Percentiles rank a stretch among this genome's conserved stretches.
Evolutionary conservation across 1,140 invertebrate species (phyloP).

Genomic region (Pseudomyrmex sp.): DNA sequence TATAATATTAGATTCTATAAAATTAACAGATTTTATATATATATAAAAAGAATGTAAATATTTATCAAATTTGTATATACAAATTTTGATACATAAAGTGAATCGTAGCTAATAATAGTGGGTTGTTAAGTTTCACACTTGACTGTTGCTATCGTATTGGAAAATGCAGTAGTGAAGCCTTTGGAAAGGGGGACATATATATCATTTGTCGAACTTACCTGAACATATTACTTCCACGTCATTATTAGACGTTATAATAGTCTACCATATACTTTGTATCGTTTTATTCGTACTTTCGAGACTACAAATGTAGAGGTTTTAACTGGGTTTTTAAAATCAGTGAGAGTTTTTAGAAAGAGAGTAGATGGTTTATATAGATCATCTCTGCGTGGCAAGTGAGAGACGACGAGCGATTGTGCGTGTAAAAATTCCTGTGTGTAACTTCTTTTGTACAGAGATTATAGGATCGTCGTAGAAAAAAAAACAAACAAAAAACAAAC

Average conservation of each 20-base stretch:
- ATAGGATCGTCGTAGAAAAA: conserved; percentile 20
- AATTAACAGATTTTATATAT: conserved; percentile 61
- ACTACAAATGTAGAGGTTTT: conserved; percentile 25
- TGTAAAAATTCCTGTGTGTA: conserved; percentile 52
- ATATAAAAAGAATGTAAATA: conserved; percentile 74
- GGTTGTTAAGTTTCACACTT: conserved; percentile 65
- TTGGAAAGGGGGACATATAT: conserved; percentile 56
- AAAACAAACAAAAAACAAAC: neutral
- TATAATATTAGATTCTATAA: conserved; percentile 63
- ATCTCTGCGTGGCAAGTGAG: neutral
- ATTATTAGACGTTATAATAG: conserved; percentile 42
- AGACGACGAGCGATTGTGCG: conserved; percentile 25
- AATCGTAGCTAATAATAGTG: conserved; percentile 22
- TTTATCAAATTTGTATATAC: conserved; percentile 71
- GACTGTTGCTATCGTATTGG: conserved; percentile 52
- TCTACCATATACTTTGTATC: neutral
- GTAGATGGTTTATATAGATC: neutral
- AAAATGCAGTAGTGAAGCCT: conserved; percentile 65
- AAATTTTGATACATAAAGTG: conserved; percentile 20
- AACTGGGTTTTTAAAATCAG: conserved; percentile 12
- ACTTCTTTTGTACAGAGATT: conserved; percentile 45
- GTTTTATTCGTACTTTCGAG: conserved; percentile 9
- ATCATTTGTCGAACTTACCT: conserved; percentile 29
- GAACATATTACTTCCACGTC: conserved; percentile 64
- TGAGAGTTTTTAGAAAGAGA: conserved; percentile 12